Evolutionary conservation across 2,797 vertebrate genomes (phyloP).

Genomic region (Pelochelys cantorii): DNA sequence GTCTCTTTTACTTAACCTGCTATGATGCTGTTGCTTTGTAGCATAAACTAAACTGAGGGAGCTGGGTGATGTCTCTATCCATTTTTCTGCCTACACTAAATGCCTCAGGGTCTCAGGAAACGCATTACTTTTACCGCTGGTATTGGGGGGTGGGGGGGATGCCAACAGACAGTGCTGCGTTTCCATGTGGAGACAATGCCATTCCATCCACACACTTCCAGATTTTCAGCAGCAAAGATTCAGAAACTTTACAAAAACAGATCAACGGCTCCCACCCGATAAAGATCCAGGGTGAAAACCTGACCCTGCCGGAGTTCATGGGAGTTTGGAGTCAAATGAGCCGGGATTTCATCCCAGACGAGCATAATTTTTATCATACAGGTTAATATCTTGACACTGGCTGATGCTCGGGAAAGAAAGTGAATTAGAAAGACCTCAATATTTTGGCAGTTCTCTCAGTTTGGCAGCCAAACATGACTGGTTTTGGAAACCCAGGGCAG

Average conservation of each 20-base stretch:
- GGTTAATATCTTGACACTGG: neutral
- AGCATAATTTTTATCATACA: neutral
- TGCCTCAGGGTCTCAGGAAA: neutral
- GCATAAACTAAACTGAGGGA: neutral
- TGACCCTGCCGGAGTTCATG: neutral
- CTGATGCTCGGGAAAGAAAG: neutral
- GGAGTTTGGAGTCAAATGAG: neutral
- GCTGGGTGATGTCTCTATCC: neutral
- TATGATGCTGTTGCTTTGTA: neutral
- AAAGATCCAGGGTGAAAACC: neutral
- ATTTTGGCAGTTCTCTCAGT: neutral
- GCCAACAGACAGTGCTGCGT: neutral
- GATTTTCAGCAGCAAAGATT: neutral
- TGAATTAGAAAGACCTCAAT: neutral
- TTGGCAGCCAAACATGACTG: neutral
- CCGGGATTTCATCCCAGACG: neutral
- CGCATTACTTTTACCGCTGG: neutral
- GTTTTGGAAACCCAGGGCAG: neutral
- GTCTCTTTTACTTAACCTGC: too few species aligned
- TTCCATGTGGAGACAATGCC: neutral
- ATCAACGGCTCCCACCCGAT: neutral
- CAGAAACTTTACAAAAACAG: neutral
- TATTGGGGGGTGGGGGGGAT: neutral
- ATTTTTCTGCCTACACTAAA: neutral
- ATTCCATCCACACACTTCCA: neutral